Base-by-base conservation (phyloP, 2,113 vertebrate species). In the Ctenomys sociabilis region DNA sequence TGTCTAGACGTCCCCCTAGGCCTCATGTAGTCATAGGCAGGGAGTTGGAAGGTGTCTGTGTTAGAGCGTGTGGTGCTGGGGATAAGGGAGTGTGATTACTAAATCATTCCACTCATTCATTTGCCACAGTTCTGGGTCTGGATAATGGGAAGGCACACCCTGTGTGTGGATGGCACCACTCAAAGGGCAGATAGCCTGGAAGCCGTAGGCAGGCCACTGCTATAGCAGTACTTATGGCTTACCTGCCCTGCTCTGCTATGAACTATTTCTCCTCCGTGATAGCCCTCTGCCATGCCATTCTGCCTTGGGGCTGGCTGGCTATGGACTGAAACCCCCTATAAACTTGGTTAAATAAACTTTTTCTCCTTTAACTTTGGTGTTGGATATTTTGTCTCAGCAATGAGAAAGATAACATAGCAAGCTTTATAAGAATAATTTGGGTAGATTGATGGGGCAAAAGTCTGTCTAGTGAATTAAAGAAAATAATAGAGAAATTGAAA, bases 341-440 rank as follows among this genome's bases (percentile, higher is more conserved):
- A n/a, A 70, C 35, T 37, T 16, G n/a, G 35, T n/a, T 21, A 70
- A 70, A 70, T 37, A 70, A n/a, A 70, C 68, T n/a, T 70, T 70
- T 70, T 8, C 17, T 70, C 35, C 35, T 70, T 70, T 37, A n/a
- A 70, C 68, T 70, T 70, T n/a, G 35, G 35, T 70, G 68, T 70
- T 70, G 68, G 35, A n/a, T 70, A 70, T 70, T 70, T 70, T 70
- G 35, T 70, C 68, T 70, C 35, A 70, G 17, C 68, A 70, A 21
- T 70, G 68, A 70, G 35, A n/a, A 70, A 68, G 21, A 17, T 70
- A 70, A 70, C 17, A n/a, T 21, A 37, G 68, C 35, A 21, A 70
- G 19, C 91, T 96, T 89, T 83, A 83, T 5, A 90, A 94, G 85
- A 84, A 72, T 49, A n/a, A 7, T 93, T 93, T 88, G 88, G 40